phyloP scores from a whole-genome alignment of 2,888 invertebrate species.

The Phalera bucephala region DNA sequence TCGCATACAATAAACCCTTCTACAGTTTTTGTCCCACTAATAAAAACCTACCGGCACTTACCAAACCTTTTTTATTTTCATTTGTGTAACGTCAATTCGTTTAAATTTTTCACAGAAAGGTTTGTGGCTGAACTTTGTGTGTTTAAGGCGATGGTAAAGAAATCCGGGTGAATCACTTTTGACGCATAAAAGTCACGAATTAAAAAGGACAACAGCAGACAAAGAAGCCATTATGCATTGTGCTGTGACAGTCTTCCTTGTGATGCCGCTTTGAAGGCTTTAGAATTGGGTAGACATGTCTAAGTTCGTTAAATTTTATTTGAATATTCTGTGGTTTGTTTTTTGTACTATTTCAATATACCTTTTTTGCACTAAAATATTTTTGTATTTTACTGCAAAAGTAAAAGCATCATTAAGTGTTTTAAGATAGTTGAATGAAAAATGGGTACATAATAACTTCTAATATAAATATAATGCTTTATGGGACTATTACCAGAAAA shows the following conservation, averaged over 20 bases:
- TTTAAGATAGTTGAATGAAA: no score
- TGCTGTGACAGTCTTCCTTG: slow-evolving; percentile 76
- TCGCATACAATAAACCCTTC: no score
- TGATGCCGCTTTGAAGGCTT: slow-evolving; percentile 60
- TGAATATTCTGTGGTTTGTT: no score
- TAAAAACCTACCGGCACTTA: slow-evolving; percentile 46
- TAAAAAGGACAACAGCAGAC: slow-evolving; percentile 79
- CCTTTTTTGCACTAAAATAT: no score
- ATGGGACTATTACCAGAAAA: no score
- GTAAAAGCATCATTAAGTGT: no score
- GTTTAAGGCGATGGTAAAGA: slow-evolving; percentile 39
- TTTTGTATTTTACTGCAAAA: no score
- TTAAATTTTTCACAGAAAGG: slow-evolving; percentile 10
- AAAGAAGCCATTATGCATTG: slow-evolving; percentile 80
- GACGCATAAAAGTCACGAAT: slow-evolving; percentile 80
- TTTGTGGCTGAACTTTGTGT: slow-evolving; percentile 12
- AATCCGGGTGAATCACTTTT: slow-evolving; percentile 71
- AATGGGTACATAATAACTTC: no score
- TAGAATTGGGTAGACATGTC: slow-evolving; percentile 36
- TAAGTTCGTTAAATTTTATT: no score
- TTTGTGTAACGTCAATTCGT: slow-evolving; percentile 9
- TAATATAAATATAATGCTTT: no score
- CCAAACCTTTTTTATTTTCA: slow-evolving; percentile 23
- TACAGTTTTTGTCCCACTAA: slow-evolving; percentile 54
- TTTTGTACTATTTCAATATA: no score